phyloP scores from a whole-genome alignment of 2,797 vertebrate species.

The Falco columbarius region DNA sequence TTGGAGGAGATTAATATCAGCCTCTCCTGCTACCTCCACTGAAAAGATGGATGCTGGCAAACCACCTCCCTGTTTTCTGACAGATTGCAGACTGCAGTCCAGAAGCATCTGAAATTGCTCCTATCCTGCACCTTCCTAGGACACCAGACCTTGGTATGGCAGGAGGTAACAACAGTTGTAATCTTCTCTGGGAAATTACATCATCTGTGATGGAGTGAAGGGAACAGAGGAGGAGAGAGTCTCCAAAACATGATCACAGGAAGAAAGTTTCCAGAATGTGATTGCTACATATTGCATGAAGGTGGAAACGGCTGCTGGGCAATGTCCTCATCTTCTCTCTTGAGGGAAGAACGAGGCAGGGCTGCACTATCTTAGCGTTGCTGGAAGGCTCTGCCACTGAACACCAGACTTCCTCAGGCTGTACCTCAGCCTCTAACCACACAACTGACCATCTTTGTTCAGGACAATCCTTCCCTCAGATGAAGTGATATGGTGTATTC shows the following conservation, averaged over 20 bases:
- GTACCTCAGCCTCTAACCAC: background rate
- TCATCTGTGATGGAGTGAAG: background rate
- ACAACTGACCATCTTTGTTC: background rate
- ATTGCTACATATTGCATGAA: background rate
- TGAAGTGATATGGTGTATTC: background rate
- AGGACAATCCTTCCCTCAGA: background rate
- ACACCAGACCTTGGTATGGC: background rate
- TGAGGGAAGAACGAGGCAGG: background rate
- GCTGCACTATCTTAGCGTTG: background rate
- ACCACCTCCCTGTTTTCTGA: background rate
- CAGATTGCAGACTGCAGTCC: background rate
- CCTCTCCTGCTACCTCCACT: background rate
- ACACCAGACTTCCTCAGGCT: background rate
- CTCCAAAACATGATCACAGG: background rate
- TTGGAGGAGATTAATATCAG: constrained; percentile 13
- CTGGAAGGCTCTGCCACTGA: background rate
- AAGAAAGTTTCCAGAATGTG: background rate
- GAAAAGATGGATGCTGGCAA: constrained; percentile 27
- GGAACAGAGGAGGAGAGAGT: background rate
- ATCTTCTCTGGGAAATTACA: background rate
- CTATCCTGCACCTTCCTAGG: background rate
- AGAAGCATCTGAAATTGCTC: background rate
- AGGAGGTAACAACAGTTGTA: background rate
- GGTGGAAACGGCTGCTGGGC: background rate
- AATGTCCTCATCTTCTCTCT: background rate